Evolutionary conservation across 2,113 vertebrate species (phyloP).

Genomic region (Pseudopipra pipra): DNA sequence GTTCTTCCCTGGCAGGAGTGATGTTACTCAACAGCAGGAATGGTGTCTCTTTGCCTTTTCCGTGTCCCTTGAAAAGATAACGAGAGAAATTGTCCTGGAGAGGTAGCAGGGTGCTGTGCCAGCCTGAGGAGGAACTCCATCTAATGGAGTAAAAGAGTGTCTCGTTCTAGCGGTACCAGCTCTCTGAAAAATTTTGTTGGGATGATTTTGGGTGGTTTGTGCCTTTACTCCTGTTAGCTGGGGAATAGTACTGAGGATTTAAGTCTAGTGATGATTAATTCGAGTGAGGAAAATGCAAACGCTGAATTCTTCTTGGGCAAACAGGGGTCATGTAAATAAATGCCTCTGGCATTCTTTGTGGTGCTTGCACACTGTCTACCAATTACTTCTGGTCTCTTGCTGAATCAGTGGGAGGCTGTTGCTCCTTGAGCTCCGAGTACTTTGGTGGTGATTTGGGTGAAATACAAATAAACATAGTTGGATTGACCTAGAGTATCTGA

Average conservation of each 20-base stretch:
- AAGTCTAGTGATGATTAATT: constrained; percentile 19
- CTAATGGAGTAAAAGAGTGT: not conserved
- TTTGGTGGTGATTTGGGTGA: not conserved
- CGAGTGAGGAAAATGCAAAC: not conserved
- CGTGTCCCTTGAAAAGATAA: not conserved
- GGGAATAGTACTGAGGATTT: not conserved
- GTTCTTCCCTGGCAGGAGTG: not conserved
- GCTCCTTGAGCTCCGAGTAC: not conserved
- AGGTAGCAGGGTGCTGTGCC: not conserved
- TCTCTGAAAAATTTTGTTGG: not conserved
- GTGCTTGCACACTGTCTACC: constrained; percentile 23
- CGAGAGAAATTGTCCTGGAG: not conserved
- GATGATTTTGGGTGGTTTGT: not conserved
- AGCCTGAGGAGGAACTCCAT: not conserved
- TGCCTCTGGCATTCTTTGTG: constrained; percentile 28
- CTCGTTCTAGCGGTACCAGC: not conserved
- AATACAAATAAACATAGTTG: constrained; percentile 50
- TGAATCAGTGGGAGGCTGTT: constrained; percentile 23
- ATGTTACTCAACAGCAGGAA: not conserved
- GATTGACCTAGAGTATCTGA: constrained; percentile 19
- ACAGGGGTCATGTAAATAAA: constrained; percentile 33
- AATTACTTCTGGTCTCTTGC: constrained; percentile 34
- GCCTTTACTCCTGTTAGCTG: not conserved
- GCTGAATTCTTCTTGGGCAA: constrained; percentile 19
- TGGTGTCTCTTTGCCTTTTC: not conserved